Evolutionary conservation across 2,797 vertebrate genomes (phyloP).

Genomic region (Tokudaia tokunoshimensis): DNA sequence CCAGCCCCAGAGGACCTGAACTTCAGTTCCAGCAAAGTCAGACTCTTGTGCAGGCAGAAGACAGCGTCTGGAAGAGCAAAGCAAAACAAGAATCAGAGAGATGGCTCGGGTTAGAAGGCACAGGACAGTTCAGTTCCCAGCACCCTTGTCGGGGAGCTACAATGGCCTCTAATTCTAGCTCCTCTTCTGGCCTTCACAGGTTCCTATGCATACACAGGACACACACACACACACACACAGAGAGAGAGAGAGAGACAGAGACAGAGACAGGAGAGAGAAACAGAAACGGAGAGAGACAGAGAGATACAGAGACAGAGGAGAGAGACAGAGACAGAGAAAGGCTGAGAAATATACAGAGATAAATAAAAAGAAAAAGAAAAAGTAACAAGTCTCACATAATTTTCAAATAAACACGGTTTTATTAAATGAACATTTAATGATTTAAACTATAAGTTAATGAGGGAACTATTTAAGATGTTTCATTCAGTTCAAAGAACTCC

Average conservation of each 20-base stretch:
- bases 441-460: not conserved
- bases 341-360: not conserved
- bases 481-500: not conserved
- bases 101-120: not conserved
- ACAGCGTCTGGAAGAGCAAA: not conserved
- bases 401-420: not conserved
- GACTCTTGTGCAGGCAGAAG: not conserved
- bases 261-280: not conserved
- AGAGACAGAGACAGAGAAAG: not conserved
- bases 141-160: not conserved
- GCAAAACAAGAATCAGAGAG: not conserved
- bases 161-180: not conserved
- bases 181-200: not conserved
- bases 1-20: not conserved
- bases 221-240: not conserved
- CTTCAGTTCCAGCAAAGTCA: not conserved
- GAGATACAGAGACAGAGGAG: not conserved
- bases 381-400: not conserved
- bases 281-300: not conserved
- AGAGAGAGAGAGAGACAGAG: no score
- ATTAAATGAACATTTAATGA: not conserved
- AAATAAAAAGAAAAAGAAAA: not conserved
- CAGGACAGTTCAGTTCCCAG: not conserved
- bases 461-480: not conserved
- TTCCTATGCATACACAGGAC: not conserved